Conservation (phyloP, 1,140 invertebrate genomes). For the Sinella curviseta region DNA sequence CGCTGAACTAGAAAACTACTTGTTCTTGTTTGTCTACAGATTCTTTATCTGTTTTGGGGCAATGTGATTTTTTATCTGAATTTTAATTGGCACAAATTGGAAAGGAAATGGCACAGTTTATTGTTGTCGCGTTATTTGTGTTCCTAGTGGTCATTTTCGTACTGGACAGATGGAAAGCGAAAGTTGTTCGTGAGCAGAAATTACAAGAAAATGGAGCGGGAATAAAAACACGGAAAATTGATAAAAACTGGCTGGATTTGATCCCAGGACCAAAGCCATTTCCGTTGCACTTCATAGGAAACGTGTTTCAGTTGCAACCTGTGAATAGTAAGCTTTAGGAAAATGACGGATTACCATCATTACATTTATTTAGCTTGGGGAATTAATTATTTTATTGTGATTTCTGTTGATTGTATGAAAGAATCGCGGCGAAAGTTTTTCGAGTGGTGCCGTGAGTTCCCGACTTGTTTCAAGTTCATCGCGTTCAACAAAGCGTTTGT, state of each 20-base stretch:
- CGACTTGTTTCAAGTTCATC: constrained; percentile 3
- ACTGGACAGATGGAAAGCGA: not conserved
- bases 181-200: not conserved
- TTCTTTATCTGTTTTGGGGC: not conserved
- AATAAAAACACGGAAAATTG: not conserved
- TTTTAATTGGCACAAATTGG: not conserved
- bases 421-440: not conserved
- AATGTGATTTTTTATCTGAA: not conserved
- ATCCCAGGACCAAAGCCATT: constrained; percentile 4
- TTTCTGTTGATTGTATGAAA: not conserved
- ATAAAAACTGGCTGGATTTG: not conserved
- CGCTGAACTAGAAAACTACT: no score
- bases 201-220: not conserved
- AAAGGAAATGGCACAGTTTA: not conserved
- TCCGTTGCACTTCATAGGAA: not conserved
- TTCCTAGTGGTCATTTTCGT: not conserved
- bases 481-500: not conserved
- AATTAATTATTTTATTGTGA: no score
- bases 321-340: not conserved
- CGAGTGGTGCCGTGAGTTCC: not conserved
- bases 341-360: not conserved
- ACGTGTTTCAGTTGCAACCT: not conserved
- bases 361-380: not conserved
- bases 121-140: not conserved
- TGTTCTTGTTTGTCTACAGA: no score